A percentile compares a stretch with the other conserved stretches of the same genome.
phyloP scores from a whole-genome alignment of 2,888 invertebrate species.

The Heliconius aoede region DNA sequence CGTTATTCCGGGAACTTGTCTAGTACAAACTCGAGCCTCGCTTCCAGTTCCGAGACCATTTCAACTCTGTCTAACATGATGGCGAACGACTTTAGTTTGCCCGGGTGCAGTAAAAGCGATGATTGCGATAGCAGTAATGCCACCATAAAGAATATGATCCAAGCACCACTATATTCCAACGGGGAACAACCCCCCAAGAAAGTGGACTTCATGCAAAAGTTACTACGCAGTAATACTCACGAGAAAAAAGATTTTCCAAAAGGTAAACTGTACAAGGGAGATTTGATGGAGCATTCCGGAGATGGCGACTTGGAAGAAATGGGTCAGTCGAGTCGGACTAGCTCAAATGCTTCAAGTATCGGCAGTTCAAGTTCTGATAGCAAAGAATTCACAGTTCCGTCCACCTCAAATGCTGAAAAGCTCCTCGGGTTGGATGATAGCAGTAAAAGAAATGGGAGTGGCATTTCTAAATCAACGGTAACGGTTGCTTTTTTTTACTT shows the following conservation, averaged over 20 bases:
- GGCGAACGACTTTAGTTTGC: conserved; percentile 64
- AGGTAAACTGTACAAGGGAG: conserved; percentile 75
- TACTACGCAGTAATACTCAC: conserved; percentile 67
- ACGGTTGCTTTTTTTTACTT: conserved; percentile 47
- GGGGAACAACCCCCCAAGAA: conserved; percentile 59
- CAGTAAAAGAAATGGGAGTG: conserved; percentile 58
- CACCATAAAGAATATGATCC: conserved; percentile 72
- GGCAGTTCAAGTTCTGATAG: conserved; percentile 71
- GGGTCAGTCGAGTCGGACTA: conserved; percentile 67
- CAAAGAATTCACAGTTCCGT: conserved; percentile 71
- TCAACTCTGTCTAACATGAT: conserved; percentile 66
- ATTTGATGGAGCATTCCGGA: conserved; percentile 57
- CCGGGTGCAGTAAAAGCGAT: conserved; percentile 73
- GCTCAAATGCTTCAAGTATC: conserved; percentile 74
- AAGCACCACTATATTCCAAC: conserved; percentile 56
- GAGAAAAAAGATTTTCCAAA: conserved; percentile 75
- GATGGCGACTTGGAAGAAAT: conserved; percentile 60
- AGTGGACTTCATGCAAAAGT: conserved; percentile 76
- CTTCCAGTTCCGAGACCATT: conserved; percentile 76
- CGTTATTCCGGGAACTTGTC: conserved; percentile 68
- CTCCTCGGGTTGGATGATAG: conserved; percentile 69
- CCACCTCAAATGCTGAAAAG: conserved; percentile 77
- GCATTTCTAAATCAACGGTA: conserved; percentile 65
- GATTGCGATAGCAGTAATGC: conserved; percentile 68
- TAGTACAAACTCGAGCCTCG: conserved; percentile 70